These are phyloP conservation scores for Platynereis dumerilii DNA, from an alignment of 2,888 invertebrate species.

Conservation along the genomic window DNA sequence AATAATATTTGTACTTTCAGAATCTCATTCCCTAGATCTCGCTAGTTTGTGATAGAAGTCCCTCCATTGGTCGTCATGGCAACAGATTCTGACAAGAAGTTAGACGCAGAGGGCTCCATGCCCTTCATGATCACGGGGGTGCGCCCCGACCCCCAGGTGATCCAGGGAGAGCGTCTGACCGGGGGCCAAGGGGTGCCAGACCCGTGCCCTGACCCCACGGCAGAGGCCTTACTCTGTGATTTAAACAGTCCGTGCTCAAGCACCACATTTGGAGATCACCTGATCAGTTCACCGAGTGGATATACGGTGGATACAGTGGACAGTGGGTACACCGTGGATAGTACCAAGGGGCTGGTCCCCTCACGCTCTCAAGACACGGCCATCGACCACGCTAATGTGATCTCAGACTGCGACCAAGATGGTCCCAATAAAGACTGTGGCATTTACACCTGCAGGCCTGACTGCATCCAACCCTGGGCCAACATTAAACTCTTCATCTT, in stretches of 20 bases:
- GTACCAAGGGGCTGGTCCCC: neutral
- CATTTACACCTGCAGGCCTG: conserved; percentile 81
- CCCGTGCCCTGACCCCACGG: no score
- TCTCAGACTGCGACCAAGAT: neutral
- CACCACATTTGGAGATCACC: neutral
- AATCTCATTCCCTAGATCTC: no score
- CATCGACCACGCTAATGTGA: no score
- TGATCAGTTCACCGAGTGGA: neutral
- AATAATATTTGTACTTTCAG: no score
- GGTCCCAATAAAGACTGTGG: conserved; percentile 24
- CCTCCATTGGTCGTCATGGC: no score
- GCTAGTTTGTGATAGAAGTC: no score
- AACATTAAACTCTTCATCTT: conserved; percentile 75
- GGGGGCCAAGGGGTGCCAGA: no score
- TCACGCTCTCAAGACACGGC: neutral
- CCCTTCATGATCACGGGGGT: no score
- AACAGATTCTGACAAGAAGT: no score
- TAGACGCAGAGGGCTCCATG: no score
- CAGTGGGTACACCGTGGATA: conserved; percentile 8
- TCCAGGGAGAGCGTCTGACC: no score
- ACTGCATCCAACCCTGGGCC: conserved; percentile 84
- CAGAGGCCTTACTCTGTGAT: neutral
- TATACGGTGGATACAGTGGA: neutral
- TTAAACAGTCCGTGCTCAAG: neutral
- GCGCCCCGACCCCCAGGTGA: no score